Conservation (phyloP, 1,140 invertebrate genomes). For the Eriosoma lanigerum region DNA sequence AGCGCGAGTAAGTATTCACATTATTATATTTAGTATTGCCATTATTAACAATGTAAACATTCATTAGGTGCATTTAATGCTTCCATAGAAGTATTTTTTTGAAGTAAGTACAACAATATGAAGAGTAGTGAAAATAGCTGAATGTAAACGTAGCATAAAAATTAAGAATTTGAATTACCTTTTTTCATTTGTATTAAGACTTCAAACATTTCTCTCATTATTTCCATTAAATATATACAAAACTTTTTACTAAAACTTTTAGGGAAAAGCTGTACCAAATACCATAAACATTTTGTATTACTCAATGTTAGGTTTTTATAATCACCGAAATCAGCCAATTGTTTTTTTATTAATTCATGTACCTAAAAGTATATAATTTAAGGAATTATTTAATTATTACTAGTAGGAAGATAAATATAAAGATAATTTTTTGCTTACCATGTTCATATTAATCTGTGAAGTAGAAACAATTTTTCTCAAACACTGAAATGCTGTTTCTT, state of each 20-base stretch:
- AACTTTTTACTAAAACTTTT: conserved; percentile 94
- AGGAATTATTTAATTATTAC: no score
- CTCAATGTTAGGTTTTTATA: conserved; percentile 83
- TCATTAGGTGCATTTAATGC: no score
- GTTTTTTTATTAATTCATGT: conserved; percentile 78
- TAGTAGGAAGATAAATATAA: neutral
- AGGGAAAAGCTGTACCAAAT: conserved; percentile 91
- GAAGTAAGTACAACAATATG: no score
- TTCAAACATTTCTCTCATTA: conserved; percentile 84
- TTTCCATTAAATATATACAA: conserved; percentile 85
- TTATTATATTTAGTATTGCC: no score
- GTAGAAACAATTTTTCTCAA: conserved; percentile 88
- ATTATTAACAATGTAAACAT: no score
- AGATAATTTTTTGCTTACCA: conserved; percentile 59
- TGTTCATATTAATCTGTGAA: conserved; percentile 78
- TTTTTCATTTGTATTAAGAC: conserved; percentile 76
- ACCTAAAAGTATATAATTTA: conserved; percentile 60
- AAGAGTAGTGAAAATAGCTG: no score
- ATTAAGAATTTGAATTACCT: conserved; percentile 5
- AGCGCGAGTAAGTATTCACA: no score
- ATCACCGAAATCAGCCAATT: conserved; percentile 80
- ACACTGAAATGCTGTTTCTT: conserved; percentile 90
- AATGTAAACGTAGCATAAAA: no score
- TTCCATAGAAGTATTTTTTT: no score
- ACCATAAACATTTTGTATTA: conserved; percentile 82